A percentile compares a stretch with the other conserved stretches of the same genome.
Conservation (phyloP, 2,888 invertebrate species). For the Philaethria dido region DNA sequence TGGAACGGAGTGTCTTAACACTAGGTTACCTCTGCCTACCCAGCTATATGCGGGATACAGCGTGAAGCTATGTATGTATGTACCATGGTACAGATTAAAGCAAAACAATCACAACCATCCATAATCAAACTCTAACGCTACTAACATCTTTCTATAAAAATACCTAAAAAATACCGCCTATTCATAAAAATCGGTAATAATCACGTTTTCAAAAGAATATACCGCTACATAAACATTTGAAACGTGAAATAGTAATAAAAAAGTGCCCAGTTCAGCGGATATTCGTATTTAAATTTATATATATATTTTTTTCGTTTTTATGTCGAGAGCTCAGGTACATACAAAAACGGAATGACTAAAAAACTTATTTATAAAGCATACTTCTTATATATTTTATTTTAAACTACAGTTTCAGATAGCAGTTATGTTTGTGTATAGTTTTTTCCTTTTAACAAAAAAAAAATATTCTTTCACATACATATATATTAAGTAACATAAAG, state of each 20-base stretch:
- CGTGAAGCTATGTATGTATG: too few relatives aligned
- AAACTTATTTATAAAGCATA: background rate
- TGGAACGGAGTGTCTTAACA: too few relatives aligned
- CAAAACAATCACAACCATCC: too few relatives aligned
- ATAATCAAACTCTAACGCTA: too few relatives aligned
- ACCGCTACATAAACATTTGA: background rate
- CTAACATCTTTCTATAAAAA: too few relatives aligned
- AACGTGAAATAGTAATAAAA: slow-evolving; percentile 2
- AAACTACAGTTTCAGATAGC: background rate
- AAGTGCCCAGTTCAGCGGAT: slow-evolving; percentile 11
- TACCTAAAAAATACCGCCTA: slow-evolving; percentile 8
- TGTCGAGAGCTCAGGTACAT: slow-evolving; percentile 11
- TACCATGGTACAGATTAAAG: too few relatives aligned
- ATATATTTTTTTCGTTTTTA: slow-evolving; percentile 8
- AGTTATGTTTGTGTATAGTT: too few relatives aligned
- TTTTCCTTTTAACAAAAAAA: too few relatives aligned
- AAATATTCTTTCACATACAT: too few relatives aligned
- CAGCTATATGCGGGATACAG: too few relatives aligned
- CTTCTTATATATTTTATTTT: slow-evolving; percentile 3
- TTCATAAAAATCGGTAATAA: slow-evolving; percentile 8
- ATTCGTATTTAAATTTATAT: slow-evolving; percentile 16
- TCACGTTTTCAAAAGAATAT: slow-evolving; percentile 5
- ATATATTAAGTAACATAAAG: too few relatives aligned
- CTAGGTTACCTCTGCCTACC: too few relatives aligned
- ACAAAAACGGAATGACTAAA: background rate